Evolutionary conservation across 2,797 vertebrate species (phyloP), one percentile per base, ranked within the genome.

Genomic region (Halcyon badia): DNA sequence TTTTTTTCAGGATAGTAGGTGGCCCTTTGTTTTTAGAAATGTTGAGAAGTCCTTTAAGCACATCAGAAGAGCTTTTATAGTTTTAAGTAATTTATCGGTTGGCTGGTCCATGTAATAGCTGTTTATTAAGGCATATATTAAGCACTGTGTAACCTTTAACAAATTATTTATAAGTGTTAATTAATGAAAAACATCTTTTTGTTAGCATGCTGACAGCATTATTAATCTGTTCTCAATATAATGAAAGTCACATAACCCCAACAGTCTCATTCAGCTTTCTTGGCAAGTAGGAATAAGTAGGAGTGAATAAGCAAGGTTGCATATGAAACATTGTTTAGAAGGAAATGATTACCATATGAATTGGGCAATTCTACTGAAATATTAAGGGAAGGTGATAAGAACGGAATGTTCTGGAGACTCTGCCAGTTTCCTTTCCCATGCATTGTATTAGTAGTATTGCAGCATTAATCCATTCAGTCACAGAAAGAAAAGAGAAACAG

Each of bases 281-380:
- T 94, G 82, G 72, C 91, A 86, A 94, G 35, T 30, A 78, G 44
- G n/a, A 92, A 60, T 80, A 92, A 91, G 37, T 57, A 73, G 84
- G 79, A 85, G 49, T 72, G 69, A 94, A 84, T 92, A 89, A 94
- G 69, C 41, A 92, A 92, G 72, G 87, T 72, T 91, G 81, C 54
- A 83, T 37, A 86, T 65, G 87, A 91, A 95, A 83, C 69, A 76
- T 7, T 88, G 92, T 93, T 96, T 88, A 90, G 72, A 88, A 96
- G 84, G 61, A 97, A 96, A 97, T 88, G 0, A 94, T 95, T 96
- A 94, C 92, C 87, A 95, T 86, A 87, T 92, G 95, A 96, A 96
- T 51, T 81, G 76, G 49, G 58, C 73, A 62, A 94, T 91, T 90
- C 44, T 69, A n/a, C 41, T 95, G 87, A 87, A 90, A 87, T 86